Conservation (phyloP, 1,140 invertebrate genomes). For the Lucilia sericata region DNA sequence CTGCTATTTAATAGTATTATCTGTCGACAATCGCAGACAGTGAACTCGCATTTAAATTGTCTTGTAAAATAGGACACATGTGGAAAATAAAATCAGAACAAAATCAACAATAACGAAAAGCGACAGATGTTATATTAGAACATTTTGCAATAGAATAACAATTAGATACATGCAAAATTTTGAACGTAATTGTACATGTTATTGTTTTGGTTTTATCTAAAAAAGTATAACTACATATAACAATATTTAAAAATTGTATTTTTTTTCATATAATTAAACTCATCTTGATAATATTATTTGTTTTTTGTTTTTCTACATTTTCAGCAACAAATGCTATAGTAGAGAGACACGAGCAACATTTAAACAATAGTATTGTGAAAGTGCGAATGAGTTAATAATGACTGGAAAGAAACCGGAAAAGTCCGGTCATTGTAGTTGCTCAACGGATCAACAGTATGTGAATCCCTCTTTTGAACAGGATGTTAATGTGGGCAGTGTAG, state of each 20-base stretch:
- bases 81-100: not conserved
- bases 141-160: not conserved
- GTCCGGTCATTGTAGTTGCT: conserved; percentile 38
- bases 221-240: not conserved
- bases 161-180: conserved; percentile 16
- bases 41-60: not conserved
- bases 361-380: not conserved
- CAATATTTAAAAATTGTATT: not conserved
- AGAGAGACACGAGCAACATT: not conserved
- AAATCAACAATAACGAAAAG: not conserved
- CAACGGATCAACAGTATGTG: conserved; percentile 56
- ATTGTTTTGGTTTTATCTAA: not conserved
- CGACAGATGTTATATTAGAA: not conserved
- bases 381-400: conserved; percentile 35
- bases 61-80: conserved; percentile 26
- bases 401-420: conserved; percentile 43
- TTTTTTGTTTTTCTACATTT: not conserved
- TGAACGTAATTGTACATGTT: not conserved
- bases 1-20: not conserved
- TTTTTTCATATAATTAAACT: not conserved
- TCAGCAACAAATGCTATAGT: not conserved
- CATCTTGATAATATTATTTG: not conserved
- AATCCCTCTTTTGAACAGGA: conserved; percentile 65
- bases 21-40: not conserved
- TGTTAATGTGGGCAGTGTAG: not conserved